A percentile compares a stretch with the other conserved stretches of the same genome.
Conservation (phyloP, 1,140 invertebrate genomes). For the Tyrophagus putrescentiae region DNA sequence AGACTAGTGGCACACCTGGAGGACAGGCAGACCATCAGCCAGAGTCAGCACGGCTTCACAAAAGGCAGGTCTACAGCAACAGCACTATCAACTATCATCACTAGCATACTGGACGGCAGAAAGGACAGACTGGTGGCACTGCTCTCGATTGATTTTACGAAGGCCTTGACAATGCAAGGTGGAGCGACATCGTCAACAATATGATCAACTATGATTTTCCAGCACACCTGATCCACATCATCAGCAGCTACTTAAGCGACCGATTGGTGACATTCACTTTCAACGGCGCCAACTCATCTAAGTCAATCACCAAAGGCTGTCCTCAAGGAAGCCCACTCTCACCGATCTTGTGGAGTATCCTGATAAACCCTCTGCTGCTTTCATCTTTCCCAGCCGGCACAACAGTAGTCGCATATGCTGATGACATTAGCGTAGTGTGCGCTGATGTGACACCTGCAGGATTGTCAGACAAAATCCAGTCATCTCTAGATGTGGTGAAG, state of each 20-base stretch:
- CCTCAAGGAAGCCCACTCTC: conserved; percentile 5
- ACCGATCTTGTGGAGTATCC: conserved; percentile 8
- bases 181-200: background rate
- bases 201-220: background rate
- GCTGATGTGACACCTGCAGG: background rate
- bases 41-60: background rate
- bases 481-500: background rate
- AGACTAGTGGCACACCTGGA: background rate
- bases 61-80: background rate
- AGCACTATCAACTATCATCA: background rate
- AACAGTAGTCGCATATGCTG: background rate
- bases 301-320: conserved; percentile 18
- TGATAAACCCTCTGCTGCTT: background rate
- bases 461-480: background rate
- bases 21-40: background rate
- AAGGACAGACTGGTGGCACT: background rate
- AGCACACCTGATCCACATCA: background rate
- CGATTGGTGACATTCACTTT: background rate
- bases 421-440: conserved; percentile 10
- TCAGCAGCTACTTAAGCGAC: background rate
- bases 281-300: background rate
- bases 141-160: conserved; percentile 9
- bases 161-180: conserved; percentile 12
- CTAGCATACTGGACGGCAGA: background rate
- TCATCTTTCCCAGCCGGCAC: background rate